Base-by-base conservation (phyloP, 1,140 invertebrate species). In the Holotrichia oblita region DNA sequence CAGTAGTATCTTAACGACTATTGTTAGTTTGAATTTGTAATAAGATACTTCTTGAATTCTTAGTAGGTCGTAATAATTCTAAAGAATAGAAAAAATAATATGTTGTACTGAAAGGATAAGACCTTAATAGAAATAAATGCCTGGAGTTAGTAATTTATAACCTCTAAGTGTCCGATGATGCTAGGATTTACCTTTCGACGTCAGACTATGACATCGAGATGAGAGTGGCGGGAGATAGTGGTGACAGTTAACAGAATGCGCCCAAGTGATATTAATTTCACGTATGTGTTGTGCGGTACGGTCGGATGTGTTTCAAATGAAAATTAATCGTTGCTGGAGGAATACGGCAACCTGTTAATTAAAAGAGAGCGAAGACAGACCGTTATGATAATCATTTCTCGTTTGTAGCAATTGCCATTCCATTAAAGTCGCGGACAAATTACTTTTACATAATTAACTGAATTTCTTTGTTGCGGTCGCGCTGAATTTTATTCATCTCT, bases 271-370 rank as follows among this genome's bases (percentile, higher is more conserved):
- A 69, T 69, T 69, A 69, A 69, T 69, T 69, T 69, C 61, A 69
- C 22, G 61, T 69, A 69, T 34, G 61, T 69, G 61, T 69, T 69
- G 22, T 69, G 48, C 17, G 48, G 61, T 69, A 69, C 61, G 61
- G 20, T 69, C 61, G 61, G 61, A 69, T 69, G 61, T 69, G 24
- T 40, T 69, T 69, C 77, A 77, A 77, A 77, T 77, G 77, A 77
- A 72, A 77, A 77, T 77, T 77, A 77, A 77, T 77, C 41, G 61
- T 77, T 41, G 27, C 55, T 64, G 41, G 77, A 77, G 76, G 27
- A 77, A 77, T 55, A 64, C 55, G 14, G 76, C 76, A 59, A 77
- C 76, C 76, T 77, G 77, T 77, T 77, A 77, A 77, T 77, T 77
- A 77, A 77, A 77, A 64, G 55, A 44, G 40, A 48, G 44, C 44